Evolutionary conservation across 2,888 invertebrate genomes (phyloP).

Genomic region (Cosmia pyralina): DNA sequence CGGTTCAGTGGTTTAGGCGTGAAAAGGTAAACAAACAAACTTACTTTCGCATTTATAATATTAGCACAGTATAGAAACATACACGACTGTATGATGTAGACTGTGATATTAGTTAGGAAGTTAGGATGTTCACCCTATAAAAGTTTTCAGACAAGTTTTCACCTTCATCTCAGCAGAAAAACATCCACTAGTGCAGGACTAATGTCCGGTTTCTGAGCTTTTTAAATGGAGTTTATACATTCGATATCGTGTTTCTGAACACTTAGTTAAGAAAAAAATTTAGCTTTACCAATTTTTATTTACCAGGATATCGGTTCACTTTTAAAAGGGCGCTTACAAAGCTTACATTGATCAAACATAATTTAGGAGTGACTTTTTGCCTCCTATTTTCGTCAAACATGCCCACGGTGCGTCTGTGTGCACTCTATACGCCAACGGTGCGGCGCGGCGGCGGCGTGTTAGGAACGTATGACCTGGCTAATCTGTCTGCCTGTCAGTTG

Average conservation of each 20-base stretch:
- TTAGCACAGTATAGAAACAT: no score
- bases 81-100: no score
- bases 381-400: not conserved
- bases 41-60: no score
- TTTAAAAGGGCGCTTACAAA: not conserved
- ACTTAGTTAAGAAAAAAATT: no score
- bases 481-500: constrained; percentile 49
- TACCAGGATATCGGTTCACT: not conserved
- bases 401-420: constrained; percentile 29
- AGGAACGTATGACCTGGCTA: constrained; percentile 53
- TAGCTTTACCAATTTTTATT: no score
- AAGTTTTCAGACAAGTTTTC: not conserved
- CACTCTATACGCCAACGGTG: constrained; percentile 15
- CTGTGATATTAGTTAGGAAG: no score
- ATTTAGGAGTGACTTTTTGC: constrained; percentile 3
- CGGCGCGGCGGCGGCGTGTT: constrained; percentile 13
- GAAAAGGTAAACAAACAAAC: no score
- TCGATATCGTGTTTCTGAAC: no score
- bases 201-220: not conserved
- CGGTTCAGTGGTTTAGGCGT: no score
- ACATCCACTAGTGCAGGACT: not conserved
- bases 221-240: no score
- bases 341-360: not conserved
- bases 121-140: not conserved
- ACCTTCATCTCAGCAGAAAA: not conserved